A percentile compares a stretch with the other conserved stretches of the same genome.
Conservation (phyloP, 2,113 vertebrate species). For the Hippotragus niger region DNA sequence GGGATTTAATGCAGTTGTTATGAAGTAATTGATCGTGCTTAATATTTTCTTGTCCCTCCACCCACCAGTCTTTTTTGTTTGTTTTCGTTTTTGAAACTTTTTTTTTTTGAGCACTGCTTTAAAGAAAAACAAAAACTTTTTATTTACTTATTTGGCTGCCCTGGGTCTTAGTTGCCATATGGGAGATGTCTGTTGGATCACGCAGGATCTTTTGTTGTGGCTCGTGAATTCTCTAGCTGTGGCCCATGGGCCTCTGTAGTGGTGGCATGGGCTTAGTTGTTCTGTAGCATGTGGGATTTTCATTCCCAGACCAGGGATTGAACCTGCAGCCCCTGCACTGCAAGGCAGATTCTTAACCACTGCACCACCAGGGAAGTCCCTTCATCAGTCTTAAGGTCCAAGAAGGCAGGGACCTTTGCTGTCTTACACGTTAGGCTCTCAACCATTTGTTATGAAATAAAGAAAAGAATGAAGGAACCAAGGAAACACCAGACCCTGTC, state of each 20-base stretch:
- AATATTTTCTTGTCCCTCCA: not conserved
- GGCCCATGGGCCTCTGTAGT: not conserved
- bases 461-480: not conserved
- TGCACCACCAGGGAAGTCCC: not conserved
- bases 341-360: not conserved
- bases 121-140: not conserved
- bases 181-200: not conserved
- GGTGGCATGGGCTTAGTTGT: not conserved
- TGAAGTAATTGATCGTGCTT: not conserved
- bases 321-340: not conserved
- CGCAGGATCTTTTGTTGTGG: not conserved
- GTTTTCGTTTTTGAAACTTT: not conserved
- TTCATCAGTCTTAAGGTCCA: not conserved
- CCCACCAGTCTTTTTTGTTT: not conserved
- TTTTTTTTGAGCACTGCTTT: not conserved
- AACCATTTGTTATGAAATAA: slow-evolving; percentile 10
- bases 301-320: not conserved
- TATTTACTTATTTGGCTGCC: not conserved
- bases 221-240: not conserved
- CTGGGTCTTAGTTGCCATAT: not conserved
- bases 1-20: not conserved
- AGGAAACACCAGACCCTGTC: not conserved
- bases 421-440: not conserved
- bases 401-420: not conserved
- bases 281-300: not conserved